Evolutionary conservation across 2,113 vertebrate species (phyloP).

Genomic region (Microtus pennsylvanicus): DNA sequence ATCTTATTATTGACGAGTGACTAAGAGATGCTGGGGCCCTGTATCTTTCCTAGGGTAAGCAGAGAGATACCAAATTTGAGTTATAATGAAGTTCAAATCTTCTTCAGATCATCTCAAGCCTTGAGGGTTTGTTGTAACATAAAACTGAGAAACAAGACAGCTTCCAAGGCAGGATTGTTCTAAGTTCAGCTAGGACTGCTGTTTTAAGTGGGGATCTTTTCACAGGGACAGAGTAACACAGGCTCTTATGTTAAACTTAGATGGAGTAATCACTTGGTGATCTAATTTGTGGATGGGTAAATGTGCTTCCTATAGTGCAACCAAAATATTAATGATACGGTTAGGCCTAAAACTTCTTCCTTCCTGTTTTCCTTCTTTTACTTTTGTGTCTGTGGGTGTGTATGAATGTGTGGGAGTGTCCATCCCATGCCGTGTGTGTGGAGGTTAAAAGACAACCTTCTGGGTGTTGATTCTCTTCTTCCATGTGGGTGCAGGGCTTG

Average conservation of each 20-base stretch:
- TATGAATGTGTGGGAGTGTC: too few species aligned
- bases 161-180: not conserved
- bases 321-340: not conserved
- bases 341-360: not conserved
- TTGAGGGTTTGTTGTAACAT: not conserved
- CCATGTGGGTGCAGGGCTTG: too few species aligned
- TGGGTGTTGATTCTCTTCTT: not conserved
- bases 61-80: slow-evolving; percentile 19
- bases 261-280: not conserved
- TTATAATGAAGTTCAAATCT: slow-evolving; percentile 41
- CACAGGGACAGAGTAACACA: not conserved
- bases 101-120: not conserved
- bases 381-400: not conserved
- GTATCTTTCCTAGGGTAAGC: not conserved
- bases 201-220: not conserved
- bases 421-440: too few species aligned
- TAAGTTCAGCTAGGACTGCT: not conserved
- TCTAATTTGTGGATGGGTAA: not conserved
- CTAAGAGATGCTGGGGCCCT: not conserved
- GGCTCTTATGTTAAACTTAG: slow-evolving; percentile 8
- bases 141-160: slow-evolving; percentile 16
- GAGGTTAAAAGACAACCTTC: not conserved
- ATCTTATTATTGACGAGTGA: not conserved
- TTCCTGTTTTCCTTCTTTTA: not conserved
- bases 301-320: not conserved